phyloP scores from a whole-genome alignment of 2,888 invertebrate species.

The Drosophila tanythrix region DNA sequence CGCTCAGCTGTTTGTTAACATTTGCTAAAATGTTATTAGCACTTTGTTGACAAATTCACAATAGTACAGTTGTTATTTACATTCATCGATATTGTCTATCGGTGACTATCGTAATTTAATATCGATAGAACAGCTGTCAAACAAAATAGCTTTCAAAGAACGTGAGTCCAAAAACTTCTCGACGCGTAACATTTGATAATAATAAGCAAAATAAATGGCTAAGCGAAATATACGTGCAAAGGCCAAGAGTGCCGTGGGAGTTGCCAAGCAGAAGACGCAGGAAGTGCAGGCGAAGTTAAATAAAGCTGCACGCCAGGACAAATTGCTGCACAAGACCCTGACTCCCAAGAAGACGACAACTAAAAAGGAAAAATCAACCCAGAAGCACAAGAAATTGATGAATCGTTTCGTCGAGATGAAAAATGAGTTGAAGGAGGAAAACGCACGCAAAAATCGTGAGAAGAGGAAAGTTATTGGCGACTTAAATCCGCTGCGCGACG shows the following conservation, averaged over 20 bases:
- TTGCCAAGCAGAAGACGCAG: conserved; percentile 67
- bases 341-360: conserved; percentile 69
- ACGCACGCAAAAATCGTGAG: conserved; percentile 74
- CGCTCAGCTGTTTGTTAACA: conserved; percentile 40
- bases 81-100: background rate
- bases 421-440: conserved; percentile 77
- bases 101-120: background rate
- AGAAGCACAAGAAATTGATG: conserved; percentile 79
- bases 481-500: conserved; percentile 82
- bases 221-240: conserved; percentile 72
- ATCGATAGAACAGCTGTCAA: conserved; percentile 41
- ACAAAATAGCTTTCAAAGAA: conserved; percentile 32
- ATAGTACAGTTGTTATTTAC: background rate
- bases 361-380: conserved; percentile 81
- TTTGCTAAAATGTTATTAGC: background rate
- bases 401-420: conserved; percentile 76
- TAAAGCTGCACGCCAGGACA: conserved; percentile 43
- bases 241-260: conserved; percentile 66
- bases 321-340: conserved; percentile 74
- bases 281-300: conserved; percentile 55
- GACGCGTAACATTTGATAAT: background rate
- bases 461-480: conserved; percentile 81
- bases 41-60: background rate
- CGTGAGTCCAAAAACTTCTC: conserved; percentile 20
- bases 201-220: conserved; percentile 44